Evolutionary conservation across 1,140 invertebrate genomes (phyloP), one percentile per base, ranked within the genome.

Genomic region (Ceratina calcarata): DNA sequence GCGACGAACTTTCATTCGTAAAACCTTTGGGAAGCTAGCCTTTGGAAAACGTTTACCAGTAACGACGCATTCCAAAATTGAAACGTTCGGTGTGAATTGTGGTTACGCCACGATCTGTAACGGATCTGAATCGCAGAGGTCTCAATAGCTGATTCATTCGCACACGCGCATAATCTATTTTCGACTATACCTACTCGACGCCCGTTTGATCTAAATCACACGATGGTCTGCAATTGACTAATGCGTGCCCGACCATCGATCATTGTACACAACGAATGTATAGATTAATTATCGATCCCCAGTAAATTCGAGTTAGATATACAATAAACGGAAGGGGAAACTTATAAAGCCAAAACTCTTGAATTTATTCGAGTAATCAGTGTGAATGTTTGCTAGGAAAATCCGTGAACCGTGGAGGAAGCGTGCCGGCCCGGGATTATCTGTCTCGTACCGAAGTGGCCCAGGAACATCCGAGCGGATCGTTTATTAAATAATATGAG

Each of bases 401-500:
- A 78, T 78, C 68, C 76, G 71, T 78, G 72, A 72, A 78, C 68
- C 24, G 60, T 24, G 12, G 2, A 58, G 49, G 18, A 55, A 22
- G 27, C 53, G 57, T n/a, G 1, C n/a, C 58, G 45, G 55, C 67
- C 16, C 69, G 27, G 69, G 76, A 72, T 78, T 72, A 78, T 72
- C 32, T 51, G 2, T 2, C n/a, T 7, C 20, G 3, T 37, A 3
- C 76, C 68, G 51, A 78, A 72, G 68, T 78, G 37, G 37, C n/a
- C 49, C n/a, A 24, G n/a, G 60, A 27, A 78, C 55, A 78, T 78
- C 75, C 67, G 75, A 55, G 45, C 67, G 75, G 67, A 78, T 78
- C 76, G 68, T 78, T 78, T 78, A 78, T 78, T 78, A 72, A 78
- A 78, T 78, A 78, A 72, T 78, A 78, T 57, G 76, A 64, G 76